phyloP scores from a whole-genome alignment of 2,797 vertebrate genomes.

The Eupleurogrammus muticus region DNA sequence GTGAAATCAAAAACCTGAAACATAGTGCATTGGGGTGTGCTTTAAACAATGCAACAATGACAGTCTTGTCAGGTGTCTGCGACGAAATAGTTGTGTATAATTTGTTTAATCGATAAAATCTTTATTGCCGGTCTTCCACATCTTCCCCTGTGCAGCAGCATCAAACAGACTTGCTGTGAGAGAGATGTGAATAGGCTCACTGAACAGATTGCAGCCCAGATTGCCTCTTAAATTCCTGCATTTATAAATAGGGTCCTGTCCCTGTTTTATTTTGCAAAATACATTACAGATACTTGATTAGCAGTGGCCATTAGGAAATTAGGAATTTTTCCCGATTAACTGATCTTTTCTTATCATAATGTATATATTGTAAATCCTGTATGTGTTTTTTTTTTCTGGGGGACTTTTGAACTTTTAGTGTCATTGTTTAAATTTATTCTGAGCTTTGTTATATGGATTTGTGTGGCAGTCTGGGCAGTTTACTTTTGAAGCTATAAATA shows the following conservation, averaged over 20 bases:
- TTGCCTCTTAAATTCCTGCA: constrained; percentile 76
- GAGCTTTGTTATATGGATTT: too few species aligned
- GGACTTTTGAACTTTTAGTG: too few species aligned
- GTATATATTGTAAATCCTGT: too few species aligned
- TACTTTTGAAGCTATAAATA: too few species aligned
- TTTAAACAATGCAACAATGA: constrained; percentile 10
- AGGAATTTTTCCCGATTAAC: too few species aligned
- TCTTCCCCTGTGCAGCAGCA: constrained; percentile 33
- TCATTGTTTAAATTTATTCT: too few species aligned
- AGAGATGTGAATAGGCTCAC: constrained; percentile 73
- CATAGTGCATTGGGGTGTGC: constrained; percentile 15
- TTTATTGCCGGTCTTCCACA: constrained; percentile 38
- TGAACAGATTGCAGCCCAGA: constrained; percentile 82
- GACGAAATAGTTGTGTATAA: constrained; percentile 33
- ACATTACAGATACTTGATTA: constrained; percentile 58
- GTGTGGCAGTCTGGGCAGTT: too few species aligned
- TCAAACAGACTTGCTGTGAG: constrained; percentile 54
- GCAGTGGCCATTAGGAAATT: neutral
- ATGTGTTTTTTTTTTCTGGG: too few species aligned
- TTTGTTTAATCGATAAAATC: constrained; percentile 33
- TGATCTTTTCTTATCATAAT: too few species aligned
- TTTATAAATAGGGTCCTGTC: constrained; percentile 77
- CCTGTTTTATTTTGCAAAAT: constrained; percentile 63
- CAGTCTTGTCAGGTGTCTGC: neutral
- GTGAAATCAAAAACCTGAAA: neutral